phyloP scores from a whole-genome alignment of 2,888 invertebrate species.

The Melanotus villosus region DNA sequence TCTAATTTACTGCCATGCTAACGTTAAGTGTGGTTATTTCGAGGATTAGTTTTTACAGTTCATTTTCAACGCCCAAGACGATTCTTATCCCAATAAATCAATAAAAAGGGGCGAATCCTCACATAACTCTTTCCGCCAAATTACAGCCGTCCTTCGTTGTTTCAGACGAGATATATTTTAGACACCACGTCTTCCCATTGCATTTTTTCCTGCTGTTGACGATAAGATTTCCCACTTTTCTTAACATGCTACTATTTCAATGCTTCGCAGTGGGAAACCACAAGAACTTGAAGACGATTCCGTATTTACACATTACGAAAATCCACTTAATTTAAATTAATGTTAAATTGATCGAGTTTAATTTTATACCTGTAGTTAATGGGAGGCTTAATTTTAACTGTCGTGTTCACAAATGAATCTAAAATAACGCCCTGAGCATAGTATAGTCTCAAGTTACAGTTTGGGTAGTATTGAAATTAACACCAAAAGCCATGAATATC shows the following conservation, averaged over 20 bases:
- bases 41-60: background rate
- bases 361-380: conserved; percentile 4
- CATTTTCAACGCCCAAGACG: conserved; percentile 1
- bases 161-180: conserved; percentile 24
- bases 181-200: conserved; percentile 8
- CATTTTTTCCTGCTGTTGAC: conserved; percentile 13
- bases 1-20: no score
- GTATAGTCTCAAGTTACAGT: conserved; percentile 12
- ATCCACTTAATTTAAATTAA: background rate
- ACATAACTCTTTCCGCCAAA: conserved; percentile 31
- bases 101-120: conserved; percentile 24
- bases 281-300: no score
- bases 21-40: no score
- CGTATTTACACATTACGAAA: background rate
- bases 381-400: conserved; percentile 6
- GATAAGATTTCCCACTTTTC: background rate
- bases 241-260: background rate
- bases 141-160: conserved; percentile 28
- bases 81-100: conserved; percentile 25
- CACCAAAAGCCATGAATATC: conserved; percentile 28
- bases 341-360: background rate
- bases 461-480: conserved; percentile 14
- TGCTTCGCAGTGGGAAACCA: background rate
- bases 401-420: background rate
- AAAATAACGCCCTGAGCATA: conserved; percentile 10